Percentiles rank a stretch among this genome's conserved stretches.
Conservation (phyloP, 1,140 invertebrate species). For the Tetramorium parvispinum region DNA sequence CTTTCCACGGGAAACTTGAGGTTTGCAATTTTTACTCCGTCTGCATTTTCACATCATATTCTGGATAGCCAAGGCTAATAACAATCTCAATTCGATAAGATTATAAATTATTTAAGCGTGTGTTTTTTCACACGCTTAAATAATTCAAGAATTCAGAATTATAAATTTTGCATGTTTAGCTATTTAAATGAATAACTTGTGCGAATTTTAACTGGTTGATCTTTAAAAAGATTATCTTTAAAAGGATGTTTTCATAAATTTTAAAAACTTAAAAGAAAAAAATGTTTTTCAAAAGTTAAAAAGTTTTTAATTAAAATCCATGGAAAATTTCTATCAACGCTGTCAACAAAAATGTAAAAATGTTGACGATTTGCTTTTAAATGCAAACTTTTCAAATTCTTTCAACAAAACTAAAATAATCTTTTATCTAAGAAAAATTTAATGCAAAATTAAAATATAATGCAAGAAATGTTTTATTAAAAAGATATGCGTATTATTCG, state of each 20-base stretch:
- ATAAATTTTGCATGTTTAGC: neutral
- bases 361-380: neutral
- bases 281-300: neutral
- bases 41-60: slow-evolving; percentile 14
- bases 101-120: neutral
- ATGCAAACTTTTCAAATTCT: neutral
- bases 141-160: slow-evolving; percentile 4
- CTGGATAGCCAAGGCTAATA: neutral
- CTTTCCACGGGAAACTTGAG: slow-evolving; percentile 70
- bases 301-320: too few species aligned
- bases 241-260: neutral
- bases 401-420: neutral
- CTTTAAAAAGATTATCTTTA: neutral
- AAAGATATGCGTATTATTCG: neutral
- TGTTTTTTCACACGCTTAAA: too few species aligned
- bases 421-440: neutral
- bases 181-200: neutral
- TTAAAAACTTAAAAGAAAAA: neutral
- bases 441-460: neutral
- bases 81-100: neutral
- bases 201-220: neutral
- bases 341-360: neutral
- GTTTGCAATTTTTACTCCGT: neutral
- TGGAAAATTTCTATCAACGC: neutral
- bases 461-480: neutral